phyloP scores from a whole-genome alignment of 2,888 invertebrate genomes.

The Xiphydria camelus region DNA sequence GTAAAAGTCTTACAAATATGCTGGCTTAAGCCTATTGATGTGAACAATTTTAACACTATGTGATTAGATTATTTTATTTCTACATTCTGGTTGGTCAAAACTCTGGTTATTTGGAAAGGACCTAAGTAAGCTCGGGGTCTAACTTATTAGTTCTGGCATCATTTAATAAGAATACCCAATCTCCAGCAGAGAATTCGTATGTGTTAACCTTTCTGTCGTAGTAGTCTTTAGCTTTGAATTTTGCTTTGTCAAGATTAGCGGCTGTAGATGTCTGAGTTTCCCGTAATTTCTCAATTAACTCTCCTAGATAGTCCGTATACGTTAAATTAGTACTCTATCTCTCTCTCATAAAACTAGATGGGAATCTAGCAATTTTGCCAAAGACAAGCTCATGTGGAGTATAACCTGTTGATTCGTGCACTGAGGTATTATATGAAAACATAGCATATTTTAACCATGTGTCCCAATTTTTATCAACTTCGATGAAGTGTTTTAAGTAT shows the following conservation, averaged over 20 bases:
- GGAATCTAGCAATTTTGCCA: neutral
- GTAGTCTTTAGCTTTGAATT: neutral
- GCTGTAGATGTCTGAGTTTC: neutral
- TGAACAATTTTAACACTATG: neutral
- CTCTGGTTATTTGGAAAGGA: neutral
- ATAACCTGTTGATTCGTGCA: slow-evolving; percentile 2
- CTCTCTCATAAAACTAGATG: neutral
- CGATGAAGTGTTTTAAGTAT: slow-evolving; percentile 5
- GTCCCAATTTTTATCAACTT: neutral
- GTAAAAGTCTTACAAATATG: neutral
- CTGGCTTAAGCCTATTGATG: neutral
- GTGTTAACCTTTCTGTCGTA: neutral
- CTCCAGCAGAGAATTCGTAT: neutral
- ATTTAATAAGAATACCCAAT: neutral
- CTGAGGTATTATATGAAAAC: slow-evolving; percentile 7
- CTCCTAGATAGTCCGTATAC: neutral
- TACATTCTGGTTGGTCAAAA: neutral
- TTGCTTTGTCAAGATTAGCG: neutral
- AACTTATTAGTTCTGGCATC: neutral
- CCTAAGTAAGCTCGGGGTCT: neutral
- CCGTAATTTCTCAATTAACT: neutral
- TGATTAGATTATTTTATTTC: neutral
- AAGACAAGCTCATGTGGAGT: neutral
- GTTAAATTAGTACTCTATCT: neutral
- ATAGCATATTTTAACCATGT: slow-evolving; percentile 3